These are phyloP conservation scores for Philaethria dido DNA, from an alignment of 2,888 invertebrate species.

Conservation along the genomic window DNA sequence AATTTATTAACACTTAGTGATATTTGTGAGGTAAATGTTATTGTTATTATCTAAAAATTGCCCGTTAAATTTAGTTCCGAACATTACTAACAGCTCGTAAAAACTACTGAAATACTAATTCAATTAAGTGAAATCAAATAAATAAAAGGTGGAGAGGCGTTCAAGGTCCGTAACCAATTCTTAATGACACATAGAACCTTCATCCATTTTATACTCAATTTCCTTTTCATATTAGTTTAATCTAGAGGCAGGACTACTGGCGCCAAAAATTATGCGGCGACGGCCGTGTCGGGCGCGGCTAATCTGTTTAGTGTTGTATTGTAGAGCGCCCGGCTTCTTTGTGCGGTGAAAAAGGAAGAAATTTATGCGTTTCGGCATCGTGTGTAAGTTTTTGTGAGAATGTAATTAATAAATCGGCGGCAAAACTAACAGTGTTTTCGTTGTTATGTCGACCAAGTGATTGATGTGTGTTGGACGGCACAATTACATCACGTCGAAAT, in stretches of 20 bases:
- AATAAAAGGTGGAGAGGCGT: slow-evolving; percentile 70
- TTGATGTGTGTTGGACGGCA: slow-evolving; percentile 65
- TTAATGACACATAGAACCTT: slow-evolving; percentile 81
- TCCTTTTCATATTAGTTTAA: slow-evolving; percentile 84
- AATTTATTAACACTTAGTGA: slow-evolving; percentile 35
- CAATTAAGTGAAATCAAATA: slow-evolving; percentile 81
- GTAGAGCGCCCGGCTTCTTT: slow-evolving; percentile 76
- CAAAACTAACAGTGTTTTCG: slow-evolving; percentile 85
- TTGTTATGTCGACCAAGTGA: slow-evolving; percentile 71
- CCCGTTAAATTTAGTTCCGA: slow-evolving; percentile 72
- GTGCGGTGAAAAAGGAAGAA: slow-evolving; percentile 83
- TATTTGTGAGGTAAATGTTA: slow-evolving; percentile 70
- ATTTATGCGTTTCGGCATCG: slow-evolving; percentile 83
- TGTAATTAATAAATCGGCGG: slow-evolving; percentile 85
- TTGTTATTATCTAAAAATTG: slow-evolving; percentile 73
- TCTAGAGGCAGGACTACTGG: slow-evolving; percentile 82
- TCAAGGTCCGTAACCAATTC: slow-evolving; percentile 75
- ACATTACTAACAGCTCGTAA: slow-evolving; percentile 76
- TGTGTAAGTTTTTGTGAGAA: slow-evolving; percentile 82
- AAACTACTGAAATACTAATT: slow-evolving; percentile 79
- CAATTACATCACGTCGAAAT: slow-evolving; percentile 60
- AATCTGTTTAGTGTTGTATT: slow-evolving; percentile 82
- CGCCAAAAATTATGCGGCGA: slow-evolving; percentile 83
- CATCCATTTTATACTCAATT: slow-evolving; percentile 83
- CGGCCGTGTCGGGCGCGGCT: slow-evolving; percentile 77